Evolutionary conservation across 2,888 invertebrate species (phyloP).

Genomic region (Phorcus lineatus): DNA sequence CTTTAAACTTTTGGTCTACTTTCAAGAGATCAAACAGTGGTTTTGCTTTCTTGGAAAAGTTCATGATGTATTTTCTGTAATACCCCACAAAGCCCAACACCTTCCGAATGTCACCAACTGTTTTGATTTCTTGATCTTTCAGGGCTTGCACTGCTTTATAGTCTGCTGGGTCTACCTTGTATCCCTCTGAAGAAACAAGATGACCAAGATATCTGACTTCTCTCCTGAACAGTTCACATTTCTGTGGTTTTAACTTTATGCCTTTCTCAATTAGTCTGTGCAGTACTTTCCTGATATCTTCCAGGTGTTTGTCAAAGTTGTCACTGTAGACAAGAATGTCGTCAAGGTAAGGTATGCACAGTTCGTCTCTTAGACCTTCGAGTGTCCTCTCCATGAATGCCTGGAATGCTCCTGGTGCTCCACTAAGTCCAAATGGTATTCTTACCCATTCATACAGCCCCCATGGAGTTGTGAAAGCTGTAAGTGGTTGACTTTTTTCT

Average conservation of each 20-base stretch:
- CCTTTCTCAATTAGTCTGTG: background rate
- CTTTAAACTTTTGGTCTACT: too few species aligned
- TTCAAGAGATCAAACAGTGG: conserved; percentile 13
- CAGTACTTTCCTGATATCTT: background rate
- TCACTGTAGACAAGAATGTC: background rate
- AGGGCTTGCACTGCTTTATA: background rate
- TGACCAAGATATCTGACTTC: background rate
- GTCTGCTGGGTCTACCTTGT: background rate
- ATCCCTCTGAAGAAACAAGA: conserved; percentile 6
- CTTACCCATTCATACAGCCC: conserved; percentile 36
- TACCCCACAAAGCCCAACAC: conserved; percentile 25
- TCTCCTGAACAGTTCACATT: background rate
- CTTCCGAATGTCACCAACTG: conserved; percentile 7
- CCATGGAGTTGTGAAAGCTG: conserved; percentile 38
- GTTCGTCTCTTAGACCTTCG: conserved; percentile 21
- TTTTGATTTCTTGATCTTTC: background rate
- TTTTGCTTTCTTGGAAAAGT: background rate
- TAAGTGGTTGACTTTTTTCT: conserved; percentile 28
- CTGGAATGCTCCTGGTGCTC: conserved; percentile 28
- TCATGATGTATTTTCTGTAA: background rate
- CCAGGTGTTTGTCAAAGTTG: background rate
- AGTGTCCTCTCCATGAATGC: conserved; percentile 37
- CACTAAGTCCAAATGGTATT: conserved; percentile 39
- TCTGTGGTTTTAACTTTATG: background rate
- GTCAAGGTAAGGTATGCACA: conserved; percentile 1